Conservation (phyloP, 2,888 invertebrate species). For the Drosophila kambysellisi region DNA sequence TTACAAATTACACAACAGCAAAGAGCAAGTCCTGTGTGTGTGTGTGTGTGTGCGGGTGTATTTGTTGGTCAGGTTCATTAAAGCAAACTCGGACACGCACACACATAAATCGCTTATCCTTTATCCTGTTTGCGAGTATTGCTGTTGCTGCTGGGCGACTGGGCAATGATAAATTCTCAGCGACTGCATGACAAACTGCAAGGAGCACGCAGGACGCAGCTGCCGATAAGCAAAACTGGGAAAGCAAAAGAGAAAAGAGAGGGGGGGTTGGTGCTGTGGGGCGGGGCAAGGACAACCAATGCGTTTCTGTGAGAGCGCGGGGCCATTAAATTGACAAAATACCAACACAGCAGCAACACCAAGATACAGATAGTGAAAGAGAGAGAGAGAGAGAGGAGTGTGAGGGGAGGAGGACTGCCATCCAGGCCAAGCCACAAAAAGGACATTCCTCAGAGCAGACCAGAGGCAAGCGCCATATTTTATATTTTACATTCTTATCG, state of each 20-base stretch:
- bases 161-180: conserved; percentile 82
- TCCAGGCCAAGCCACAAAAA: conserved; percentile 75
- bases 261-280: not conserved
- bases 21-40: conserved; percentile 3
- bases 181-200: conserved; percentile 81
- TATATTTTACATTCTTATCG: conserved; percentile 86
- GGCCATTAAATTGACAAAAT: conserved; percentile 80
- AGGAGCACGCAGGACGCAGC: conserved; percentile 75
- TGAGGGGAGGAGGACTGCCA: conserved; percentile 12
- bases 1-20: conserved; percentile 67
- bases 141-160: not conserved
- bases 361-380: conserved; percentile 52
- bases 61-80: conserved; percentile 65
- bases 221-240: conserved; percentile 69
- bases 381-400: conserved; percentile 7
- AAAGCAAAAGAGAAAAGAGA: conserved; percentile 3
- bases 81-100: conserved; percentile 67
- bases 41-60: conserved; percentile 7
- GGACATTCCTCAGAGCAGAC: conserved; percentile 83
- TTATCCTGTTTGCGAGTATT: conserved; percentile 69
- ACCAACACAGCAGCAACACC: conserved; percentile 65
- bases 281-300: conserved; percentile 41
- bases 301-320: conserved; percentile 64
- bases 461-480: conserved; percentile 79
- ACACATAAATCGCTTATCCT: conserved; percentile 77